A percentile compares a stretch with the other conserved stretches of the same genome.
phyloP scores from a whole-genome alignment of 2,888 invertebrate species.

The Philonicus albiceps region DNA sequence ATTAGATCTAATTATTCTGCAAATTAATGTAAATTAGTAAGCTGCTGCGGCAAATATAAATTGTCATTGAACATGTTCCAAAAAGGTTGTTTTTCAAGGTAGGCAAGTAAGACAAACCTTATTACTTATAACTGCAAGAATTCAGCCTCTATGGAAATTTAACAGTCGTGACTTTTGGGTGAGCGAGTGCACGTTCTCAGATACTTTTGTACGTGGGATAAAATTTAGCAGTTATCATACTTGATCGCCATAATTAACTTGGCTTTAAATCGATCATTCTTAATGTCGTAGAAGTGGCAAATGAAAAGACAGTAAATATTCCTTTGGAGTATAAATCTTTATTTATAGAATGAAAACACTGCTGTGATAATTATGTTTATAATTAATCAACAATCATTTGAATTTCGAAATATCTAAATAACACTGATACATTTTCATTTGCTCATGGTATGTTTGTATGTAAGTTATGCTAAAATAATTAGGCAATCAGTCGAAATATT shows the following conservation, averaged over 20 bases:
- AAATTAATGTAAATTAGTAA: not conserved
- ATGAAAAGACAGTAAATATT: not conserved
- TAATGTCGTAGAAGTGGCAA: not conserved
- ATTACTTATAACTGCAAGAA: not conserved
- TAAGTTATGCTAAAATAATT: not conserved
- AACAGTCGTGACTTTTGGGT: not conserved
- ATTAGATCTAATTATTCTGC: not conserved
- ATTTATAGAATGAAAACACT: constrained; percentile 31
- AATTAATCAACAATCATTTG: constrained; percentile 30
- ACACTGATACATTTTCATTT: constrained; percentile 7
- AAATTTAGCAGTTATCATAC: not conserved
- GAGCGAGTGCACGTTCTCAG: not conserved
- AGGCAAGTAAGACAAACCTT: not conserved
- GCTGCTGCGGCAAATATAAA: not conserved
- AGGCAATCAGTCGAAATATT: constrained; percentile 26
- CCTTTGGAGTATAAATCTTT: constrained; percentile 11
- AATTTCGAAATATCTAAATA: constrained; percentile 28
- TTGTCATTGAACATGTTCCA: not conserved
- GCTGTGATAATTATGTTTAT: constrained; percentile 21
- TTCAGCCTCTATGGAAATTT: not conserved
- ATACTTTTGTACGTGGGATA: not conserved
- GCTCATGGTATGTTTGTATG: not conserved
- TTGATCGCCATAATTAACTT: not conserved
- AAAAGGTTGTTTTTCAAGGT: not conserved
- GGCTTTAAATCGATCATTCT: not conserved